Base-by-base conservation (phyloP, 2,888 invertebrate genomes). In the Epinotia nisella region DNA sequence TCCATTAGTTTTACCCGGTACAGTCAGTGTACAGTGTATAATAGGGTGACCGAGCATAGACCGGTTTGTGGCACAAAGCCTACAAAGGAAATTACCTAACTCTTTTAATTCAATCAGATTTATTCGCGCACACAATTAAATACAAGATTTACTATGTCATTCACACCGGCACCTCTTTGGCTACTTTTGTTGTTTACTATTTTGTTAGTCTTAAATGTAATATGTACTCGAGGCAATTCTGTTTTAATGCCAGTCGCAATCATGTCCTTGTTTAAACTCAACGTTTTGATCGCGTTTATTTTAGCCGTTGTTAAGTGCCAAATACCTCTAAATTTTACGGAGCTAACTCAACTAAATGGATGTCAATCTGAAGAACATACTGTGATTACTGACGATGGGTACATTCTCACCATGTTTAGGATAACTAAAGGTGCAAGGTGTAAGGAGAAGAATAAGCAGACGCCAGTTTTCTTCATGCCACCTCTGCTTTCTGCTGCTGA, bases 291-390 rank as follows among this genome's bases (percentile, higher is more conserved):
- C 11, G 17, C 49, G 17, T 11, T 55, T 0, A 4, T 65, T 56
- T 58, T 70, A 15, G 39, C 19, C 11, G 24, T 11, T 24, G 61
- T 67, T 13, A 35, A 17, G 7, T 55, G 55, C 2, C 60, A 67
- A 41, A 51, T 17, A 24, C 60, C 61, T 55, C 55, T 61, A 2
- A 67, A 72, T 11, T 72, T 67, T 19, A 72, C 66, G 19, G 55
- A 67, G 45, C n/a, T 72, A 2, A 72, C 71, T 17, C 19, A 56
- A 45, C 19, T 45, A 13, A 53, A 67, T 21, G 74, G 74, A 17
- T 75, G 74, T 24, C 29, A 45, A 55, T 65, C 69, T 17, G 75
- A 75, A 49, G 74, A 70, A n/a, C 74, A 75, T 29, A 60, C 62
- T 2, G 75, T 75, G 39, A 29, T 70, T 0, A 72, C 75, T 3